Percentiles rank a stretch among this genome's conserved stretches.
Evolutionary conservation across 2,797 vertebrate species (phyloP).

Genomic region (Chaenodraco wilsoni): DNA sequence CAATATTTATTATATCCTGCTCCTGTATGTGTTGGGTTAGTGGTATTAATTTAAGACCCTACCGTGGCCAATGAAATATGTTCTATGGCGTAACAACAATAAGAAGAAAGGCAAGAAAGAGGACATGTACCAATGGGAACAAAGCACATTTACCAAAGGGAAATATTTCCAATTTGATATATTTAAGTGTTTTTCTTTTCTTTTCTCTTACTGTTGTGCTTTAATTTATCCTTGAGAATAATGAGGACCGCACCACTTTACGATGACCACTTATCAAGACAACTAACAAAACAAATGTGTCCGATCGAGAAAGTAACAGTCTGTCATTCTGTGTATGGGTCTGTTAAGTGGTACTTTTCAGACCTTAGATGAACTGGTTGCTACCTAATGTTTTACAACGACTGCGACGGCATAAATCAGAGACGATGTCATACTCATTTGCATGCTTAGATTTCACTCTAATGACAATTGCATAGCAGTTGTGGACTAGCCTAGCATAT

Average conservation of each 20-base stretch:
- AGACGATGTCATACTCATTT: constrained; percentile 61
- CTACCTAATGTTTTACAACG: constrained; percentile 63
- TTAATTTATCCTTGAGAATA: constrained; percentile 50
- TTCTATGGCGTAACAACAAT: constrained; percentile 56
- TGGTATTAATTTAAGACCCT: constrained; percentile 76
- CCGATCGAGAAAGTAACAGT: constrained; percentile 15
- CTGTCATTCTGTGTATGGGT: constrained; percentile 44
- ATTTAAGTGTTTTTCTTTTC: constrained; percentile 48
- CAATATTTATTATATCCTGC: constrained; percentile 82
- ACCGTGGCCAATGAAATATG: constrained; percentile 57
- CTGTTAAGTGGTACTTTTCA: constrained; percentile 40
- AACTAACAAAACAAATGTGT: constrained; percentile 34
- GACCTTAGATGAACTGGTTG: constrained; percentile 52
- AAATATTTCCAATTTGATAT: constrained; percentile 73
- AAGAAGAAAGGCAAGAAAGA: constrained; percentile 53
- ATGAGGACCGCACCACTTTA: constrained; percentile 51
- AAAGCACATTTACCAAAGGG: constrained; percentile 79
- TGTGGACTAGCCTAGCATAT: constrained; percentile 67
- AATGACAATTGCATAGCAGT: constrained; percentile 56
- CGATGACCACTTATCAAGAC: constrained; percentile 51
- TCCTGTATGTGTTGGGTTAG: constrained; percentile 71
- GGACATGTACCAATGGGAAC: constrained; percentile 59
- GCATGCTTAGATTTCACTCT: constrained; percentile 58
- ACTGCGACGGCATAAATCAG: constrained; percentile 52
- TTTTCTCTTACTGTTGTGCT: constrained; percentile 53